These are phyloP conservation scores for Edolisoma coerulescens DNA, from an alignment of 2,113 vertebrate genomes.

Conservation along the genomic window DNA sequence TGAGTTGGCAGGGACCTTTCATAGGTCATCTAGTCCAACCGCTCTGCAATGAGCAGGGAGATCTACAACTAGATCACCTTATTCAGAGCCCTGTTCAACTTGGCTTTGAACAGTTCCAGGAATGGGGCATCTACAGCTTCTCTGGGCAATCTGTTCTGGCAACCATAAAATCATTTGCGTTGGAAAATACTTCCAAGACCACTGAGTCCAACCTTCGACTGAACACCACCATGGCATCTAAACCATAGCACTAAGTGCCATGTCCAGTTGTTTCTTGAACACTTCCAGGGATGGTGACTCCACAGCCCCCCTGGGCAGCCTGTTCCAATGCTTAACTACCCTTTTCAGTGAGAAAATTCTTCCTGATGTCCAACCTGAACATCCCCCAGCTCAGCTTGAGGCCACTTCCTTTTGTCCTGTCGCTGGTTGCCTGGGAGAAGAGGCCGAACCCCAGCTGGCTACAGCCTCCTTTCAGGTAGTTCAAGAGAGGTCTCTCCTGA, in stretches of 20 bases:
- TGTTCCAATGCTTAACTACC: neutral
- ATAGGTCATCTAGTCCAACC: neutral
- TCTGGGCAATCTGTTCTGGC: neutral
- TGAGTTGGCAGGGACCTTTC: neutral
- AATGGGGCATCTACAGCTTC: accelerated
- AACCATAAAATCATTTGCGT: neutral
- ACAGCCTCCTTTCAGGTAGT: neutral
- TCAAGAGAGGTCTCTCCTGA: neutral
- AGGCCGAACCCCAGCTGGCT: neutral
- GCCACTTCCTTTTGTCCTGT: neutral
- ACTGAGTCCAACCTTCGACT: neutral
- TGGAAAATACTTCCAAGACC: neutral
- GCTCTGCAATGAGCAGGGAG: neutral
- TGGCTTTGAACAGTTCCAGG: neutral
- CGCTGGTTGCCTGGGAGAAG: neutral
- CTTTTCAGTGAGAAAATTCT: neutral
- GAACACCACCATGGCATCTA: neutral
- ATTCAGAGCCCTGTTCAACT: neutral
- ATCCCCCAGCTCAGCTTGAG: neutral
- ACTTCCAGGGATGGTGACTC: neutral
- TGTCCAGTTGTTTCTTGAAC: neutral
- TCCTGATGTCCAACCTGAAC: neutral
- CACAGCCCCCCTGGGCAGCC: neutral
- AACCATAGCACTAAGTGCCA: neutral
- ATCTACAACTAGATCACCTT: neutral